phyloP scores from a whole-genome alignment of 2,888 invertebrate genomes.

The Drepanosiphum platanoidis region DNA sequence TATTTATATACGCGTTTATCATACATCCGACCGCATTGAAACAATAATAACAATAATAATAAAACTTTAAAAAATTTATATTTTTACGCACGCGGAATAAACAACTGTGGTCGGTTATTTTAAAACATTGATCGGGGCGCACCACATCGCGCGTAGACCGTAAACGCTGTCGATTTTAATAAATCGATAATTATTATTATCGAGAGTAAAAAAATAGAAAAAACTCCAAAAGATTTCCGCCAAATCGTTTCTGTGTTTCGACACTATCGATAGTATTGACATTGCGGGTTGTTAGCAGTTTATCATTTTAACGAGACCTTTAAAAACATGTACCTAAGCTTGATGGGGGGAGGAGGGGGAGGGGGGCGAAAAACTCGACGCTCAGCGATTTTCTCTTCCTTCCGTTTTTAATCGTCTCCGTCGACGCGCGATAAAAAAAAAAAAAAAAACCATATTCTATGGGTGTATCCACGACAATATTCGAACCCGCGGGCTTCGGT shows the following conservation, averaged over 20 bases:
- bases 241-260: background rate
- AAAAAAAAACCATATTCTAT: background rate
- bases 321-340: slow-evolving; percentile 4
- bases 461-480: slow-evolving; percentile 8
- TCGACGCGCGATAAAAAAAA: background rate
- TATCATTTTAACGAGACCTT: slow-evolving; percentile 30
- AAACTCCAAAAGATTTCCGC: background rate
- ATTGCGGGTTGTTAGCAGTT: slow-evolving; percentile 12
- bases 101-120: too few relatives aligned
- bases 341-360: background rate
- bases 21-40: background rate
- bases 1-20: background rate
- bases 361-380: background rate
- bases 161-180: background rate
- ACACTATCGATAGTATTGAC: slow-evolving; percentile 18
- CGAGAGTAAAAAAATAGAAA: background rate
- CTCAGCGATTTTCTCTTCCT: slow-evolving; percentile 8
- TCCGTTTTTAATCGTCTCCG: background rate
- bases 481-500: background rate
- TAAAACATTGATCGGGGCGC: background rate
- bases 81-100: background rate
- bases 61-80: background rate
- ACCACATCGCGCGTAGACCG: background rate
- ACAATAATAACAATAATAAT: background rate
- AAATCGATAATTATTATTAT: slow-evolving; percentile 12